Evolutionary conservation across 2,113 vertebrate species (phyloP), one percentile per base, ranked within the genome.

Genomic region (Notechis scutatus): DNA sequence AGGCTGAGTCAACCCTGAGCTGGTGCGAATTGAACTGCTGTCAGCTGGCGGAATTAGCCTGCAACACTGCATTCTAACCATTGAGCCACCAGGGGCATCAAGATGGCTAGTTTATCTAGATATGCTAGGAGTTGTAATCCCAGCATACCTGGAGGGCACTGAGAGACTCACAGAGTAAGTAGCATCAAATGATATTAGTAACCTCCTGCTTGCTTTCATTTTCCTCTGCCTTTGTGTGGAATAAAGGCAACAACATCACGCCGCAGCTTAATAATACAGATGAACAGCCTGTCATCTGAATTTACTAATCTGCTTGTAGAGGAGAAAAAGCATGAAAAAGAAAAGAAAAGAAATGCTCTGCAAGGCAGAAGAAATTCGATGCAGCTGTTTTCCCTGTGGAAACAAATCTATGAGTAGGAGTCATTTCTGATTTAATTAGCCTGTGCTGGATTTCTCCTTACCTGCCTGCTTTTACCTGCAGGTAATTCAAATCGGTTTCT

Each of bases 401-500:
- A 93, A 9, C 10, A 14, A 81, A 81, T 42, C 34, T 20, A 9
- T 64, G 4, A 57, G 21, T 52, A 61, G 42, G 42, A 11, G 7
- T 7, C 20, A 0, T 12, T 26, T 29, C 14, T 64, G 45, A 42
- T 64, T 26, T 85, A n/a, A 59, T 59, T 50, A 86, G 59, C 42
- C 6, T 50, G 39, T 23, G 0, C 21, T 42, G 61, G 6, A 54
- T 54, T 50, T 92, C 96, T 42, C 47, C 85, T 97, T 95, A 98
- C 98, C 97, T 97, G 97, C 89, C 14, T 95, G 1, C 21, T 5
- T 21, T 92, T 93, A 57, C 81, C 55, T 69, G 81, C 50, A 90
- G 97, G 96, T 9, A 94, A 93, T 93, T 98, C 98, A 0, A 98
- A 98, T 91, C 94, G 96, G 92, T 97, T 98, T 87, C 96, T 97